phyloP scores from a whole-genome alignment of 2,113 vertebrate genomes.

The Pterocles burchelli region DNA sequence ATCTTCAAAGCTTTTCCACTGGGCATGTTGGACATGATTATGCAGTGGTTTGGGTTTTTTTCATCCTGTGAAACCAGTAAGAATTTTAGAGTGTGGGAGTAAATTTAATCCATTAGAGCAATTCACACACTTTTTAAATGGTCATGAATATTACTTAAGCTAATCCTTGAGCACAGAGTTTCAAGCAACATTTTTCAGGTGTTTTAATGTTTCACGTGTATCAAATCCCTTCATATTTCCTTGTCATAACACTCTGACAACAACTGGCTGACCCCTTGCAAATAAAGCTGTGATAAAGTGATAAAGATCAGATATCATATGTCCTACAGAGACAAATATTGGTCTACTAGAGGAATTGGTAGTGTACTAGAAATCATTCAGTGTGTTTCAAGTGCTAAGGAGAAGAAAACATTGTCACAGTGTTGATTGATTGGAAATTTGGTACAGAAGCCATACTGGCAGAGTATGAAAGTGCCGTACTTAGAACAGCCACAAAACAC shows the following conservation, averaged over 20 bases:
- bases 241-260: not conserved
- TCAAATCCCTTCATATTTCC: not conserved
- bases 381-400: not conserved
- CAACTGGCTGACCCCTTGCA: not conserved
- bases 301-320: not conserved
- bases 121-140: not conserved
- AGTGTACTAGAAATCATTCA: not conserved
- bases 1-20: not conserved
- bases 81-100: not conserved
- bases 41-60: not conserved
- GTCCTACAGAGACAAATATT: constrained; percentile 3
- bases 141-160: not conserved
- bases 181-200: not conserved
- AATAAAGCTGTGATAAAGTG: constrained; percentile 20
- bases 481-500: not conserved
- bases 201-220: not conserved
- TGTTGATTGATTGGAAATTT: not conserved
- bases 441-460: not conserved
- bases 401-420: not conserved
- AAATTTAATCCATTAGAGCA: not conserved
- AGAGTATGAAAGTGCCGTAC: not conserved
- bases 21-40: not conserved
- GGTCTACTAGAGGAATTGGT: not conserved
- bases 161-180: not conserved
- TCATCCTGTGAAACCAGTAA: not conserved